Evolutionary conservation across 2,888 invertebrate genomes (phyloP), one percentile per base, ranked within the genome.

Genomic region (Glyphotaelius pellucidus): DNA sequence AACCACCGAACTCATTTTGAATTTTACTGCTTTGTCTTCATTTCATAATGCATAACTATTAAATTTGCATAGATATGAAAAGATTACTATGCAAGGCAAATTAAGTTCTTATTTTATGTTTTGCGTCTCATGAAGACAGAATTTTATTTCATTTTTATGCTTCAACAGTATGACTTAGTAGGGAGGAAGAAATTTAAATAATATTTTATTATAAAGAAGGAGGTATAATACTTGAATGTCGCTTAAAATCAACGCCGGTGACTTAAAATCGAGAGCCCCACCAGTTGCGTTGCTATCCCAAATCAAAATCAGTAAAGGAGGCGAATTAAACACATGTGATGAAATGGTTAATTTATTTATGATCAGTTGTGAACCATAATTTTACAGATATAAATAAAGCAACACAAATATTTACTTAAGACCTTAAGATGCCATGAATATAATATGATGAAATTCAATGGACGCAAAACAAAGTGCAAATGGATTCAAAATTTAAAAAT

Each of bases 1-100:
- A 67, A 67, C 67, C 67, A 67, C 52, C 83, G 32, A 86, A n/a
- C 47, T 87, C 47, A 31, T 87, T 84, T 47, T 38, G 32, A 79
- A 80, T n/a, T 89, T 79, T 35, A 79, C 67, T 12, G n/a, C 79
- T 79, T 30, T 32, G 38, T 25, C 79, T 35, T 89, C n/a, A 79
- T 89, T 89, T 88, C 12, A 38, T 35, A 89, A 25, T 89, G n/a
- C 88, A 89, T 35, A 19, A 79, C 88, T 79, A 89, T 38, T 11
- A 25, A 79, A 89, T 89, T 89, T 79, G 88, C 88, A 89, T 89
- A 89, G 88, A 89, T 89, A 89, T 89, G 88, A 79, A 89, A 89
- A 89, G 88, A 79, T 89, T 89, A 89, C 79, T 89, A 79, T 89
- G 35, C 87, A n/a, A 52, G 52, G 47, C 52, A 42, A 86, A 86